phyloP scores from a whole-genome alignment of 2,888 invertebrate genomes.

The Osedax frankpressi region DNA sequence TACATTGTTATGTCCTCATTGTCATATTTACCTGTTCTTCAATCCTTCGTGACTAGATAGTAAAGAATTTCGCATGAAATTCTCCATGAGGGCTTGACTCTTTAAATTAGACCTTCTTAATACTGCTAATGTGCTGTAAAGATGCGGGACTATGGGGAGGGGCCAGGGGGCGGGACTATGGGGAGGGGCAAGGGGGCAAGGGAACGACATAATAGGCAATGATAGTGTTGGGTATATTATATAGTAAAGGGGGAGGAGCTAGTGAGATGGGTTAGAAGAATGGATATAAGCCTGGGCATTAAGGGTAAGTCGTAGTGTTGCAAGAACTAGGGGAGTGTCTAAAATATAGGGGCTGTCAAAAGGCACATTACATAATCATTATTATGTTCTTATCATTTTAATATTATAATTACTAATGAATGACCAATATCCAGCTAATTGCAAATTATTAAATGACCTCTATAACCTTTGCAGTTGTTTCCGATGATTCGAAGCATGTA shows the following conservation, averaged over 20 bases:
- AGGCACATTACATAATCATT: too few relatives aligned
- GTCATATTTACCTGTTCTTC: not conserved
- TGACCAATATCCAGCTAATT: too few relatives aligned
- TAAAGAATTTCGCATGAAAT: not conserved
- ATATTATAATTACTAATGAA: too few relatives aligned
- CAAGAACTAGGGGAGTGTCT: too few relatives aligned
- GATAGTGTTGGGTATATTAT: not conserved
- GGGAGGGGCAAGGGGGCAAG: not conserved
- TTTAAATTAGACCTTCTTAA: not conserved
- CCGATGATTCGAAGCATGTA: not conserved
- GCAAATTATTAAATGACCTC: not conserved
- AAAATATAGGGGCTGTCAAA: too few relatives aligned
- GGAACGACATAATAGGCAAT: not conserved
- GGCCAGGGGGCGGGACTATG: too few relatives aligned
- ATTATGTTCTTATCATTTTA: too few relatives aligned
- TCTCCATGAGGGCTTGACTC: not conserved
- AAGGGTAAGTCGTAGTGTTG: too few relatives aligned
- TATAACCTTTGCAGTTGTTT: not conserved
- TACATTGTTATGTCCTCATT: too few relatives aligned
- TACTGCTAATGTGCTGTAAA: not conserved
- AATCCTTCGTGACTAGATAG: not conserved
- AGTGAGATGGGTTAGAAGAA: not conserved
- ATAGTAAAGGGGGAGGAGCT: not conserved
- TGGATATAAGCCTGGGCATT: too few relatives aligned
- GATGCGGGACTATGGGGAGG: too few relatives aligned